A percentile compares a stretch with the other conserved stretches of the same genome.
Conservation (phyloP, 2,797 vertebrate species). For the Sphaeramia orbicularis region DNA sequence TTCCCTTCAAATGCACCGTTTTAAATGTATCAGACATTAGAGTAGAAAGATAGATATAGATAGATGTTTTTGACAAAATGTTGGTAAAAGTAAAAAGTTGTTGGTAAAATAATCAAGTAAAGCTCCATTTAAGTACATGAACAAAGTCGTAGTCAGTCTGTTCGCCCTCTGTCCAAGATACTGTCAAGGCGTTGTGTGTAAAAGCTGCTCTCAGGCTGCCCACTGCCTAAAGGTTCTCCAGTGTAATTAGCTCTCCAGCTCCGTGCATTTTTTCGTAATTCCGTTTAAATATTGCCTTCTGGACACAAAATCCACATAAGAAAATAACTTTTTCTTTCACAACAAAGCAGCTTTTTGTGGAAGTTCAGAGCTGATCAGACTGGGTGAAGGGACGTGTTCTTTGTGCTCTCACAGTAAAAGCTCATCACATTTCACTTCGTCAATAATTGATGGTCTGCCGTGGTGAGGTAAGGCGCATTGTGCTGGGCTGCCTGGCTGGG, state of each 20-base stretch:
- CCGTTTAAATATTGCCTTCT: neutral
- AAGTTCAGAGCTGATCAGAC: slow-evolving; percentile 17
- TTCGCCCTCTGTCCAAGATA: neutral
- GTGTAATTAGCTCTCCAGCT: slow-evolving; percentile 30
- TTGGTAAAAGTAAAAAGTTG: no score
- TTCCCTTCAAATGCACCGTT: no score
- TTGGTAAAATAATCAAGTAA: no score
- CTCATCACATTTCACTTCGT: slow-evolving; percentile 79
- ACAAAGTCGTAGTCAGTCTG: no score
- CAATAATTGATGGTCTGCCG: slow-evolving; percentile 79
- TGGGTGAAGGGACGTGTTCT: slow-evolving; percentile 46
- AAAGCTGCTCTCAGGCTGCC: neutral
- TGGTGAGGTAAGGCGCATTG: slow-evolving; percentile 71
- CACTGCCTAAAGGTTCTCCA: slow-evolving; percentile 3
- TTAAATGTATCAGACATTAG: no score
- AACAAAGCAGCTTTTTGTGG: neutral
- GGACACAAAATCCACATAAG: neutral
- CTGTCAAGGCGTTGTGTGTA: neutral
- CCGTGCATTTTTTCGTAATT: slow-evolving; percentile 4
- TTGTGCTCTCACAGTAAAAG: slow-evolving; percentile 68
- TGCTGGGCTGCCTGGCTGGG: slow-evolving; percentile 35
- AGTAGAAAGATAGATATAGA: no score
- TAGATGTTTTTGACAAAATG: no score
- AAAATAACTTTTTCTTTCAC: neutral
- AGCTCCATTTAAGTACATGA: no score